phyloP scores from a whole-genome alignment of 2,113 vertebrate species.

The Nothocercus nigrocapillus region DNA sequence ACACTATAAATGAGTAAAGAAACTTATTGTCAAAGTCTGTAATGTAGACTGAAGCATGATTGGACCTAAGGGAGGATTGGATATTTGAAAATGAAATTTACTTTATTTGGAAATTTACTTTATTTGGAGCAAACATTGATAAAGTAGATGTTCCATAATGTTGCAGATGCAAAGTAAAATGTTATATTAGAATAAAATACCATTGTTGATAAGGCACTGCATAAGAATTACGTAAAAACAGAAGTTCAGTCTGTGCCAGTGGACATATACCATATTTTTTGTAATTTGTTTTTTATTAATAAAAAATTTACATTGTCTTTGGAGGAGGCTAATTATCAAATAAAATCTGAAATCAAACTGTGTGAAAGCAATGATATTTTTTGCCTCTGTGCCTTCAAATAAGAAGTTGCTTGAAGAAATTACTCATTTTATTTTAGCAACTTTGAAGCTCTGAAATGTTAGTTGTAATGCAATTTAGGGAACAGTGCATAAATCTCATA shows the following conservation, averaged over 20 bases:
- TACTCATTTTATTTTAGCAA: neutral
- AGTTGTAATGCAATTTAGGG: neutral
- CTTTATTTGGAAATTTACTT: neutral
- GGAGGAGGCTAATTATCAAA: neutral
- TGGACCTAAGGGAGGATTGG: neutral
- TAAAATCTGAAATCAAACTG: neutral
- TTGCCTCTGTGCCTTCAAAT: accelerated
- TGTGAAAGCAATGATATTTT: neutral
- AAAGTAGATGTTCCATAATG: neutral
- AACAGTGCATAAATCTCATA: neutral
- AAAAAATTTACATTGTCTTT: neutral
- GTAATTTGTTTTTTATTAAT: neutral
- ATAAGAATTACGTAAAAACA: neutral
- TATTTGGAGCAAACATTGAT: neutral
- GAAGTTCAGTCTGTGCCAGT: neutral
- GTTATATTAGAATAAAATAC: neutral
- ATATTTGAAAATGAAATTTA: neutral
- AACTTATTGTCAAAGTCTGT: neutral
- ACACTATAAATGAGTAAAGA: neutral
- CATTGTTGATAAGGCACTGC: neutral
- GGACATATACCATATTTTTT: neutral
- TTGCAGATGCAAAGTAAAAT: neutral
- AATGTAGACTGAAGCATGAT: neutral
- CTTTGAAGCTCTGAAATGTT: neutral
- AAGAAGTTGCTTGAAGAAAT: neutral